These are phyloP conservation scores for Poecilia gillii DNA, from an alignment of 2,797 vertebrate genomes.

Conservation along the genomic window DNA sequence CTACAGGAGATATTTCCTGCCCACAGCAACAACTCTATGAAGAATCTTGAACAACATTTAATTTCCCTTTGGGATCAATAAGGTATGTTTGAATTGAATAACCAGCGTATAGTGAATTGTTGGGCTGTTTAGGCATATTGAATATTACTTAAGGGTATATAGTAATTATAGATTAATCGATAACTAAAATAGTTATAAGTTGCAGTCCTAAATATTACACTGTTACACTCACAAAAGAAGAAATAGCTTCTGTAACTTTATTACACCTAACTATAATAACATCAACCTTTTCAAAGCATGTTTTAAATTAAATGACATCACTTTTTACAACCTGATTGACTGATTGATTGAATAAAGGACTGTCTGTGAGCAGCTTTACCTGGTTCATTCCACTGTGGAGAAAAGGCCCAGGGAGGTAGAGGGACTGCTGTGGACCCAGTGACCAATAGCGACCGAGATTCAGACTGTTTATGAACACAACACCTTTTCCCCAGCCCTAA, in stretches of 20 bases:
- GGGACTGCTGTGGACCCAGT: slow-evolving; percentile 91
- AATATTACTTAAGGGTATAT: background rate
- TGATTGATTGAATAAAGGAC: background rate
- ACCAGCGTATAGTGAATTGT: background rate
- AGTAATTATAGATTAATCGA: too few species aligned
- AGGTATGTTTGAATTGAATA: background rate
- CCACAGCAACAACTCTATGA: too few species aligned
- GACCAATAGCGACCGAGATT: slow-evolving; percentile 96
- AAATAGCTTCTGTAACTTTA: background rate
- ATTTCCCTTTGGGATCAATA: too few species aligned
- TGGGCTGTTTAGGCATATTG: background rate
- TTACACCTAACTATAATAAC: background rate
- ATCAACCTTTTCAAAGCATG: background rate
- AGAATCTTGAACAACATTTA: too few species aligned
- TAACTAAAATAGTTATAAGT: too few species aligned
- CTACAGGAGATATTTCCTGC: too few species aligned
- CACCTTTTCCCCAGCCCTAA: slow-evolving; percentile 94
- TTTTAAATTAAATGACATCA: background rate
- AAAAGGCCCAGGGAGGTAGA: slow-evolving; percentile 91
- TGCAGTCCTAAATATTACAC: background rate
- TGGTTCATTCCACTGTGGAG: slow-evolving; percentile 89
- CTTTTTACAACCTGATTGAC: background rate
- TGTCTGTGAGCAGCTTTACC: slow-evolving; percentile 67
- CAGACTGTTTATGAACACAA: slow-evolving; percentile 89
- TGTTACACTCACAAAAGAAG: background rate